A percentile compares a stretch with the other conserved stretches of the same genome.
These are phyloP conservation scores for Drosophila setosimentum DNA, from an alignment of 2,888 invertebrate genomes.

Conservation along the genomic window DNA sequence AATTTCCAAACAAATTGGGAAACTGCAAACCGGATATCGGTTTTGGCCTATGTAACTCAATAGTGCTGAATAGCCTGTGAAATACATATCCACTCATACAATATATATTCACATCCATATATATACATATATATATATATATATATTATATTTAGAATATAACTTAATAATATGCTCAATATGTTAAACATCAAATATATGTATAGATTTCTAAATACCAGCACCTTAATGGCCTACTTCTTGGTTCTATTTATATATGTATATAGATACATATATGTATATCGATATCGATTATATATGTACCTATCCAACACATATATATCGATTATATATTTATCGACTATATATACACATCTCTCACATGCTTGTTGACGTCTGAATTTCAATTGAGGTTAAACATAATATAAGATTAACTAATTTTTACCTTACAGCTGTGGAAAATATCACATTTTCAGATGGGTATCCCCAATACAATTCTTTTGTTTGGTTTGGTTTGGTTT, in stretches of 20 bases:
- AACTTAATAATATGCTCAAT: neutral
- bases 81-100: neutral
- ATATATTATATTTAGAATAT: neutral
- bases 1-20: conserved; percentile 64
- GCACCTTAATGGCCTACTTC: neutral
- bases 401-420: neutral
- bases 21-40: conserved; percentile 68
- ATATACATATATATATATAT: neutral
- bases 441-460: conserved; percentile 49
- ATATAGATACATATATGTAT: neutral
- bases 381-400: neutral
- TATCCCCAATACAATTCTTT: conserved; percentile 1
- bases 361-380: neutral
- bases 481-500: conserved; percentile 3
- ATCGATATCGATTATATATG: neutral
- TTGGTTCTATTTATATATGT: neutral
- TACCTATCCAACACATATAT: neutral
- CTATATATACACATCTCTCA: neutral
- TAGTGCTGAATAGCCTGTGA: neutral
- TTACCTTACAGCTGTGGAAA: conserved; percentile 49
- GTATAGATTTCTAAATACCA: neutral
- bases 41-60: neutral
- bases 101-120: neutral
- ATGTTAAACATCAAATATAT: neutral
- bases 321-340: neutral